Evolutionary conservation across 1,140 invertebrate genomes (phyloP), one percentile per base, ranked within the genome.

Genomic region (Tigriopus japonicus): DNA sequence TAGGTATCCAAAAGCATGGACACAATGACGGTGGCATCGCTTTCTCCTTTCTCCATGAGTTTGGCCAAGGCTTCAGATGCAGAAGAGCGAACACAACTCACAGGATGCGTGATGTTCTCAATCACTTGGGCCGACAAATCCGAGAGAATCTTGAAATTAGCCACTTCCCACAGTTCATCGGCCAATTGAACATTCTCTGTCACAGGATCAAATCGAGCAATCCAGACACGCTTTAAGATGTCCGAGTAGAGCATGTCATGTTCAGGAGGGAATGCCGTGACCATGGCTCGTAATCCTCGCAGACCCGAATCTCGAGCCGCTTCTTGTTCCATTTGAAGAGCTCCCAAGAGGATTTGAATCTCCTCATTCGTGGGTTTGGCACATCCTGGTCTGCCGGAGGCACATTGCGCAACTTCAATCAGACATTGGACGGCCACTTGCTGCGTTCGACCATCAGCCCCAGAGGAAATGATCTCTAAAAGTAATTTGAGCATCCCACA

Each of bases 231-330:
- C 62, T 80, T 79, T 7, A 78, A 17, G 17, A 60, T 24, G n/a
- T 60, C 41, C 9, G 35, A 60, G 14, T 60, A 24, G 3, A 19
- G 6, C 24, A 2, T 17, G 21, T 21, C 14, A 6, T 52, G 23
- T 3, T 28, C 17, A 5, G 17, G 14, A 51, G 41, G 40, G 13
- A 28, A n/a, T 17, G 24, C 15, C 5, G 17, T 41, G 1, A 40
- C 28, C 1, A 40, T 40, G 13, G n/a, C 55, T 14, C 17, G 14
- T 17, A 58, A 24, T 59, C 76, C 76, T 66, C 86, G 76, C 14
- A 93, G 71, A 0, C 83, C 80, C 0, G 86, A 81, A 72, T 92
- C 86, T 65, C 90, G 77, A 0, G 89, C 81, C n/a, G 80, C 77
- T 63, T 78, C 71, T 14, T 73, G 69, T 12, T 80, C 78, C 70